These are phyloP conservation scores for Nothura maculosa DNA, from an alignment of 2,797 vertebrate species.

Conservation along the genomic window DNA sequence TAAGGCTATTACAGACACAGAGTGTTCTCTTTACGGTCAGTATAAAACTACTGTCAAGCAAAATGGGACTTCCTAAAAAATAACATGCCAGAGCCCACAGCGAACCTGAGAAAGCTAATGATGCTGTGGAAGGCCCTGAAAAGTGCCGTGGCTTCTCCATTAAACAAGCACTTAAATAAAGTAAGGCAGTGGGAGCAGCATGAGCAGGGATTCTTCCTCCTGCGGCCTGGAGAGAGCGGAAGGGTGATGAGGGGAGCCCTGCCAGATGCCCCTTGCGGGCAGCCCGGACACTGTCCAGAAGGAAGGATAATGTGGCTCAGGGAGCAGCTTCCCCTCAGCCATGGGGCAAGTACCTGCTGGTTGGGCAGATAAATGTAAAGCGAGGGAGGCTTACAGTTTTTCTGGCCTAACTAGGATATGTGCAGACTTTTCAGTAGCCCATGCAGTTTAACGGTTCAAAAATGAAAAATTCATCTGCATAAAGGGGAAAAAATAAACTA, in stretches of 20 bases:
- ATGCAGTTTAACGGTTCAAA: background rate
- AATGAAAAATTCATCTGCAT: background rate
- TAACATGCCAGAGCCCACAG: background rate
- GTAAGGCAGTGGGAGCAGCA: background rate
- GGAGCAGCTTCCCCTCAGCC: background rate
- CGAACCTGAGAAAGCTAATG: background rate
- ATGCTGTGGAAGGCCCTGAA: background rate
- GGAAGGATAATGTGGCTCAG: background rate
- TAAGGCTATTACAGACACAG: background rate
- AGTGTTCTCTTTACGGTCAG: background rate
- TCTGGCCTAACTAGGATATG: background rate
- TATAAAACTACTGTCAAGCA: background rate
- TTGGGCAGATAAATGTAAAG: background rate
- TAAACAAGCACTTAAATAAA: background rate
- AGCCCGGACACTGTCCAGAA: fast-evolving
- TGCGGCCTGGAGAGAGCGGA: background rate
- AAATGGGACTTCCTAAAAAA: constrained; percentile 4
- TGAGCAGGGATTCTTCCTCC: background rate
- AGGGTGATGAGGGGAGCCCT: background rate
- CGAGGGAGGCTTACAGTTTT: background rate
- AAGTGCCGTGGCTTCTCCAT: background rate
- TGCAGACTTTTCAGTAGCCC: background rate
- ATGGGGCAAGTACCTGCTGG: too few relatives aligned
- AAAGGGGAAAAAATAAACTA: background rate
- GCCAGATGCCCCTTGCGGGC: background rate